phyloP scores from a whole-genome alignment of 2,797 vertebrate genomes.

The Lagodon rhomboides region DNA sequence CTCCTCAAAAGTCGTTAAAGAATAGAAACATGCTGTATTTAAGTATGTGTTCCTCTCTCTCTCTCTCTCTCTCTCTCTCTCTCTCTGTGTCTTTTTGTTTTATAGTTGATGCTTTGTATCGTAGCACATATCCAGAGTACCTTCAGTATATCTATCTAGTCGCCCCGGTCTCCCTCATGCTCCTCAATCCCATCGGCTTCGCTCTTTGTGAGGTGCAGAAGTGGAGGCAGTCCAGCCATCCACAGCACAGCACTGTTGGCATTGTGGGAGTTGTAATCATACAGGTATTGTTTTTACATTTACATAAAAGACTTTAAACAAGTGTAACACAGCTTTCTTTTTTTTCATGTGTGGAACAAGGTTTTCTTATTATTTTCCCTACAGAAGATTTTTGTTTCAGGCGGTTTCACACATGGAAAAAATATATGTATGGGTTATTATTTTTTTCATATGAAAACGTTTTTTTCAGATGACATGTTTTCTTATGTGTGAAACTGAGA shows the following conservation, averaged over 20 bases:
- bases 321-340: not conserved
- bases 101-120: slow-evolving; percentile 84
- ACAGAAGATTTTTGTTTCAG: too few relatives aligned
- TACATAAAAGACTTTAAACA: not conserved
- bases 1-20: not conserved
- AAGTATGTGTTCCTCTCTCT: not conserved
- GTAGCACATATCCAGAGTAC: slow-evolving; percentile 93
- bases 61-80: not conserved
- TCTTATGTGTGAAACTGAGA: too few relatives aligned
- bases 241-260: slow-evolving; percentile 87
- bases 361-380: not conserved
- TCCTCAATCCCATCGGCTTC: slow-evolving; percentile 97
- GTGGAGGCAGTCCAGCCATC: slow-evolving; percentile 86
- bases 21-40: not conserved
- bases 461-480: too few relatives aligned
- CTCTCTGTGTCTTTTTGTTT: not conserved
- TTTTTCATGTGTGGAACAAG: not conserved
- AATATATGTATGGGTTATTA: too few relatives aligned
- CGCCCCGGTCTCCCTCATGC: slow-evolving; percentile 97
- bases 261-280: slow-evolving; percentile 91
- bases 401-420: too few relatives aligned
- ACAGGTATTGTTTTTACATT: slow-evolving; percentile 73
- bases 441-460: too few relatives aligned
- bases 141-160: slow-evolving; percentile 98
- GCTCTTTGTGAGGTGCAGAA: slow-evolving; percentile 97